Evolutionary conservation across 2,113 vertebrate genomes (phyloP).

Genomic region (Columba livia): DNA sequence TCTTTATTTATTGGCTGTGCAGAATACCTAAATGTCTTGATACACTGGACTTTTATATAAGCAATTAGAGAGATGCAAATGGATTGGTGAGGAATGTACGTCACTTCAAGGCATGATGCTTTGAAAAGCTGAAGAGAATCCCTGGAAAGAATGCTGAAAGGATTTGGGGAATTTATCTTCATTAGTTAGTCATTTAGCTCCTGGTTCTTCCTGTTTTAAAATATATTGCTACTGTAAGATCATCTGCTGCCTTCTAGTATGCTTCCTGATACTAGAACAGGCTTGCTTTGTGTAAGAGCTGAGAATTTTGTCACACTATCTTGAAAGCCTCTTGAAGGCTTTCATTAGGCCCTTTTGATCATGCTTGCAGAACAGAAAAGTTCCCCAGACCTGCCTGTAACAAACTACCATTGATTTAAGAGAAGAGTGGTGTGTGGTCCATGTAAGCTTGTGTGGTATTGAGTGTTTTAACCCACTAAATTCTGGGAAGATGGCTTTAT

Average conservation of each 20-base stretch:
- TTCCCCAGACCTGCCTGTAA: background rate
- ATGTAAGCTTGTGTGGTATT: background rate
- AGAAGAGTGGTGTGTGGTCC: background rate
- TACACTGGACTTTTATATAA: background rate
- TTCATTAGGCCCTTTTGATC: constrained; percentile 56
- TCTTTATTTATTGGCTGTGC: background rate
- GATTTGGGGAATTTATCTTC: background rate
- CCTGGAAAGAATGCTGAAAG: background rate
- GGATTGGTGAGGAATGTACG: background rate
- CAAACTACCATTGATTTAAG: background rate
- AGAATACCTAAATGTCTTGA: background rate
- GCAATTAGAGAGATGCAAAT: background rate
- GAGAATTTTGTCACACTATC: constrained; percentile 20
- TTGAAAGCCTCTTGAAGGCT: background rate
- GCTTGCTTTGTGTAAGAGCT: constrained; percentile 27
- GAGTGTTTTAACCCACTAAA: background rate
- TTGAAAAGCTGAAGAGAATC: background rate
- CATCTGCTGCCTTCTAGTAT: background rate
- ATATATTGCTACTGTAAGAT: background rate
- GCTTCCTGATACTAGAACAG: background rate
- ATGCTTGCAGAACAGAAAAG: background rate
- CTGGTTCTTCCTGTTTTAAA: background rate
- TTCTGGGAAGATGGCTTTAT: background rate
- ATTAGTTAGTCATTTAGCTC: background rate
- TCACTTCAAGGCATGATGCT: background rate